A percentile compares a stretch with the other conserved stretches of the same genome.
These are phyloP conservation scores for Toxotes jaculatrix DNA, from an alignment of 2,113 vertebrate genomes.

Conservation along the genomic window DNA sequence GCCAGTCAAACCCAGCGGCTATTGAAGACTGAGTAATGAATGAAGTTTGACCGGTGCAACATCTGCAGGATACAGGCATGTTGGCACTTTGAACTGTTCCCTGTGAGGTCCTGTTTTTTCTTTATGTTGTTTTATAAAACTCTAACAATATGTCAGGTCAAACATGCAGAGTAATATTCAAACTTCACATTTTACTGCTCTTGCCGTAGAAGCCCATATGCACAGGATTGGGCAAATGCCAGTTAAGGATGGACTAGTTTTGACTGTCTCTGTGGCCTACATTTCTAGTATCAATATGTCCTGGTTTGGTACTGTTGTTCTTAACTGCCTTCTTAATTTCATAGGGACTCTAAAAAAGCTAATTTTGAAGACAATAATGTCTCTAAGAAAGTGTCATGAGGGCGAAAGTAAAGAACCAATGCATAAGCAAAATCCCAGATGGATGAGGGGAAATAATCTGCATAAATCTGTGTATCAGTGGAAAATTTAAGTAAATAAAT, in stretches of 20 bases:
- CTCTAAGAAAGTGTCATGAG: background rate
- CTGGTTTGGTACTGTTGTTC: background rate
- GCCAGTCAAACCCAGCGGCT: constrained; percentile 40
- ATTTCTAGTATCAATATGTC: background rate
- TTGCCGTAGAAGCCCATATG: background rate
- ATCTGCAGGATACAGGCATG: constrained; percentile 45
- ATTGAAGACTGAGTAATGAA: constrained; percentile 35
- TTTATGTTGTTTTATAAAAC: background rate
- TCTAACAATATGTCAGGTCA: background rate
- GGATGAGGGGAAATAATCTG: background rate
- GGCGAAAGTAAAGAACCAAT: background rate
- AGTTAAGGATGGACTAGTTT: background rate
- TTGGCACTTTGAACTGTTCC: constrained; percentile 13
- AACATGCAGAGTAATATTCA: background rate
- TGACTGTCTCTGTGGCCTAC: background rate
- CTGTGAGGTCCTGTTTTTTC: constrained; percentile 28
- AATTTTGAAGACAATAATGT: background rate
- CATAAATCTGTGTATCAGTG: background rate
- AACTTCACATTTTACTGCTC: background rate
- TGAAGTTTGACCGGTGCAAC: constrained; percentile 41
- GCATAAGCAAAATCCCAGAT: background rate
- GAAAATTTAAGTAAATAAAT: background rate
- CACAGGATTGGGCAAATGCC: background rate
- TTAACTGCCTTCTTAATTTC: background rate
- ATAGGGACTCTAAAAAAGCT: background rate